phyloP scores from a whole-genome alignment of 2,888 invertebrate genomes.

The Dysmachus trigonus region DNA sequence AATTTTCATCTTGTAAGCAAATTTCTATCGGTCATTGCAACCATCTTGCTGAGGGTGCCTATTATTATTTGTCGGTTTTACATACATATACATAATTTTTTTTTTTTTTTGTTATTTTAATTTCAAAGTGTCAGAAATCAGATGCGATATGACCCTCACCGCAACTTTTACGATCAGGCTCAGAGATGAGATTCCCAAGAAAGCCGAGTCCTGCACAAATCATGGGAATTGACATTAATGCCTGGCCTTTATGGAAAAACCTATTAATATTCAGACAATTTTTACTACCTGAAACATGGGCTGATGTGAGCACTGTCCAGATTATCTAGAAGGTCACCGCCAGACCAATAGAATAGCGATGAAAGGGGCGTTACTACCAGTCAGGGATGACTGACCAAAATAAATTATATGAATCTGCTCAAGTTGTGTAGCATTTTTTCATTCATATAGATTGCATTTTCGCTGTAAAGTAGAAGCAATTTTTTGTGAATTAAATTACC shows the following conservation, averaged over 20 bases:
- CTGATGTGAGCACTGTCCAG: neutral
- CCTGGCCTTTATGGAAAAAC: conserved; percentile 10
- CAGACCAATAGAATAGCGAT: neutral
- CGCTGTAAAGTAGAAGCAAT: no score
- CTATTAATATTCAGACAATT: conserved; percentile 34
- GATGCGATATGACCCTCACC: neutral
- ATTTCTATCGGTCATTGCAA: neutral
- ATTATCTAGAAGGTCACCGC: conserved; percentile 2
- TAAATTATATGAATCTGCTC: no score
- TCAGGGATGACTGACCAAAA: neutral
- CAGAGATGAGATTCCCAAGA: conserved; percentile 5
- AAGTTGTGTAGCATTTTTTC: no score
- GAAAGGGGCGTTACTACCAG: neutral
- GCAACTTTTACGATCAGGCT: conserved; percentile 14
- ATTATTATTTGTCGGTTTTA: neutral
- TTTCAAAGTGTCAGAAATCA: neutral
- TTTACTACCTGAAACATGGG: conserved; percentile 25
- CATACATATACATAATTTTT: neutral
- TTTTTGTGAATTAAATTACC: no score
- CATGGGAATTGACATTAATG: conserved; percentile 32
- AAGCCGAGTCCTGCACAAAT: conserved; percentile 16
- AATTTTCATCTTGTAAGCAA: neutral
- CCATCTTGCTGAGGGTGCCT: neutral
- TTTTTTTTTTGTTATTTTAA: neutral
- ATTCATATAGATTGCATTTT: no score